Conservation (phyloP, 2,797 vertebrate species). For the Pogoniulus pusillus region DNA sequence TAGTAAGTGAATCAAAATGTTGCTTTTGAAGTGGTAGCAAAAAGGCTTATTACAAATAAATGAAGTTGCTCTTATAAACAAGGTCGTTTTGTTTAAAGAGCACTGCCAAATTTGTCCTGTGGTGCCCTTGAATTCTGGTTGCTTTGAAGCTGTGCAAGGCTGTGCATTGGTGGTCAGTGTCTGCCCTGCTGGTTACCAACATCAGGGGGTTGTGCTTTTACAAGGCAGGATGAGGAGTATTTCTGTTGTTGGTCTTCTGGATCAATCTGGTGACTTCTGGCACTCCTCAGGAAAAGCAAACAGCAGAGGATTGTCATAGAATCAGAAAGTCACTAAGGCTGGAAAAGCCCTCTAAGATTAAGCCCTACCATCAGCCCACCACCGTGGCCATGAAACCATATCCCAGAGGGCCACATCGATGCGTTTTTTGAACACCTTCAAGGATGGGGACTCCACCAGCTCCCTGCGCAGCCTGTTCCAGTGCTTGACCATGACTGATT, state of each 20-base stretch:
- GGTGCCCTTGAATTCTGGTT: neutral
- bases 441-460: too few species aligned
- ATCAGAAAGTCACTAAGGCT: too few species aligned
- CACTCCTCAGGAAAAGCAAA: neutral
- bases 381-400: too few species aligned
- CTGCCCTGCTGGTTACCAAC: neutral
- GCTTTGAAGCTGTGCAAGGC: neutral
- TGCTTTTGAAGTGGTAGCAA: slow-evolving; percentile 1
- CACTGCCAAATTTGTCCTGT: neutral
- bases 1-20: neutral
- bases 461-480: too few species aligned
- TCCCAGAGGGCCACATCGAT: too few species aligned
- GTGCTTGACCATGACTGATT: neutral
- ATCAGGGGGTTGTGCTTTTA: neutral
- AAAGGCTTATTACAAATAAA: slow-evolving; percentile 16
- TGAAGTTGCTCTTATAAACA: neutral
- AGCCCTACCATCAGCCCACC: too few species aligned
- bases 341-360: too few species aligned
- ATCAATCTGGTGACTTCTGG: neutral
- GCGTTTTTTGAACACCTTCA: too few species aligned
- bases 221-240: neutral
- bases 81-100: slow-evolving; percentile 2
- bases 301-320: neutral
- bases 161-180: neutral
- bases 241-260: neutral